phyloP scores from a whole-genome alignment of 1,140 invertebrate species.

The Drepana arcuata region DNA sequence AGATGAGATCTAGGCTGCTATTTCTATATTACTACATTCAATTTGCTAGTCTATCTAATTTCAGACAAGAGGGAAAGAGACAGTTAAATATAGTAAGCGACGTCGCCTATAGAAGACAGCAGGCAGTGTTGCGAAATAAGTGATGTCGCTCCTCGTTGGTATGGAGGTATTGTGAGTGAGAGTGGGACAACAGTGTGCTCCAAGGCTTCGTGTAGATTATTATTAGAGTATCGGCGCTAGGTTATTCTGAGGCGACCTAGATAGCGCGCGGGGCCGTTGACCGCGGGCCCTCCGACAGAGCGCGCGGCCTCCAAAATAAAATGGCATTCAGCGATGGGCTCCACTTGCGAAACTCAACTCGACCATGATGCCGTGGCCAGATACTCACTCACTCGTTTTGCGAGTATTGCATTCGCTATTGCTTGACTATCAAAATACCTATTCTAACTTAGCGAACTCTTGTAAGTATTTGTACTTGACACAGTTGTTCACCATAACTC shows the following conservation, averaged over 20 bases:
- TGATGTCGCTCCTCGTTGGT: slow-evolving; percentile 36
- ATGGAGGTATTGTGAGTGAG: slow-evolving; percentile 34
- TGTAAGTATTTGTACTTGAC: background rate
- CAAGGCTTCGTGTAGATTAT: slow-evolving; percentile 61
- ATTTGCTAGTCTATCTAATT: slow-evolving; percentile 28
- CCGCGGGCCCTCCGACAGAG: slow-evolving; percentile 58
- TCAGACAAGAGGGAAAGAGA: slow-evolving; percentile 51
- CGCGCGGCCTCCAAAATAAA: slow-evolving; percentile 67
- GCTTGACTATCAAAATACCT: slow-evolving; percentile 23
- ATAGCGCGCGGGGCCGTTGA: slow-evolving; percentile 64
- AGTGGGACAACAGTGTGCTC: slow-evolving; percentile 54
- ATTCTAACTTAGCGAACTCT: slow-evolving; percentile 2
- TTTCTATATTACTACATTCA: no score
- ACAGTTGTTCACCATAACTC: no score
- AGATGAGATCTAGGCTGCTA: slow-evolving; percentile 33
- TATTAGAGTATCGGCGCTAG: slow-evolving; percentile 70
- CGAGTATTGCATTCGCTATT: slow-evolving; percentile 37
- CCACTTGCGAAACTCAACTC: slow-evolving; percentile 60
- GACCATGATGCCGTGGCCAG: slow-evolving; percentile 37
- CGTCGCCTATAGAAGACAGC: slow-evolving; percentile 28
- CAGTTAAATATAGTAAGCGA: slow-evolving; percentile 31
- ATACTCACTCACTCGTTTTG: slow-evolving; percentile 30
- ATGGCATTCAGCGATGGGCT: slow-evolving; percentile 69
- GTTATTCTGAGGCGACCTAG: slow-evolving; percentile 70
- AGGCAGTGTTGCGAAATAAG: slow-evolving; percentile 46